Evolutionary conservation across 2,797 vertebrate genomes (phyloP), one percentile per base, ranked within the genome.

Genomic region (Decapterus maruadsi): DNA sequence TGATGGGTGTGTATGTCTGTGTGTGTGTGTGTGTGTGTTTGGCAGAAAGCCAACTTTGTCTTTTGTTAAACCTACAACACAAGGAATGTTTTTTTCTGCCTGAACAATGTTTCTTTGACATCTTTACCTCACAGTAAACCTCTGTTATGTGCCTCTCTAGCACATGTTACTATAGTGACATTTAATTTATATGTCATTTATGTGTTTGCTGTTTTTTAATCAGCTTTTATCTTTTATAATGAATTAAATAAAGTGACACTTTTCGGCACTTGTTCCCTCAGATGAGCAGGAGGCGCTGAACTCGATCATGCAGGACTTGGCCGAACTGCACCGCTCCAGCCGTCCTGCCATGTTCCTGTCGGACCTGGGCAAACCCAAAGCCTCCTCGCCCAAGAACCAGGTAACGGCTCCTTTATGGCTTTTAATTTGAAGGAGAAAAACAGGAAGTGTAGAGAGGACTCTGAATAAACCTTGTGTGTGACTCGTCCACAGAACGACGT

Each of bases 301-400:
- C 90, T 99, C 98, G 63, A 99, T 99, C 95, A 98, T 99, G 97
- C 97, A 99, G 95, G 98, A 99, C 93, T 94, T 99, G 96, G 97
- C 95, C 84, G 98, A 97, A 89, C 96, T 99, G 87, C 98, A 99
- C 83, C 99, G 97, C 88, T 97, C 97, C 69, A 98, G 97, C 91
- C 95, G 97, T 90, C 97, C 98, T 86, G 95, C 95, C 68, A 88
- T 95, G 88, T 95, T 96, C 74, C 93, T 96, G 87, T 92, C 97
- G 69, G 98, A 99, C 93, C 90, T 96, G 75, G 95, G 94, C 78
- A 98, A 97, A 93, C 92, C 96, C 89, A 99, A 99, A 92, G 95
- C 95, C 85, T 95, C 96, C 59, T 98, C 97, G 0, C 97, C 98
- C 84, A 98, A 98, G 94, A 99, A 98, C 87, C 97, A 98, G 98